These are phyloP conservation scores for Lycaon pictus DNA, from an alignment of 2,113 vertebrate genomes.

Conservation along the genomic window DNA sequence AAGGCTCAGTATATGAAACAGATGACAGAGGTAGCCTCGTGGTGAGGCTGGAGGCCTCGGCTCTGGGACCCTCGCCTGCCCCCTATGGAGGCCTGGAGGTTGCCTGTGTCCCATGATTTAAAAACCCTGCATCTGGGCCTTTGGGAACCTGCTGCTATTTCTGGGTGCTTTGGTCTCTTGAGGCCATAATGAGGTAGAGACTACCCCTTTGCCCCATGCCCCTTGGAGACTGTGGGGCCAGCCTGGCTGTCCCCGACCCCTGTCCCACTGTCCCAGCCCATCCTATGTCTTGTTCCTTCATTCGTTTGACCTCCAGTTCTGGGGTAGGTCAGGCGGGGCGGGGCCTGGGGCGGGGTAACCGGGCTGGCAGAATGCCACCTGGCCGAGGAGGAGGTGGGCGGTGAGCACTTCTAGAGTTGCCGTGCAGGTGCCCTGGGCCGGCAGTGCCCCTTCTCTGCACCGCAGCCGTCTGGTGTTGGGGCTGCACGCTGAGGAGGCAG, in stretches of 20 bases:
- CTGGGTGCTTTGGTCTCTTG: neutral
- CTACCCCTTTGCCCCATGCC: neutral
- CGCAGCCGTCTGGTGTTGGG: accelerated
- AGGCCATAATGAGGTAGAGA: neutral
- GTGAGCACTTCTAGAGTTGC: no score
- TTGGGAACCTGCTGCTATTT: neutral
- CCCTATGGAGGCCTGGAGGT: no score
- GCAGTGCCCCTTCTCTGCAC: accelerated
- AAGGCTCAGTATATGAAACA: neutral
- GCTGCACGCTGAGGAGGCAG: neutral
- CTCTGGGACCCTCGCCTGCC: neutral
- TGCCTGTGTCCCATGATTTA: neutral
- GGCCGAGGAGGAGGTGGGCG: neutral
- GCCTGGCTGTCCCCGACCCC: neutral
- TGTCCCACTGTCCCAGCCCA: neutral
- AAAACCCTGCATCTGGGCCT: neutral
- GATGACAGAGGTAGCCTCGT: neutral
- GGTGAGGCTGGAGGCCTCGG: neutral
- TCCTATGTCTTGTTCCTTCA: neutral
- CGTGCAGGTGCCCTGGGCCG: accelerated
- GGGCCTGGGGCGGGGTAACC: neutral
- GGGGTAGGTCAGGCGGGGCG: neutral
- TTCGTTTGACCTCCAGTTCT: neutral
- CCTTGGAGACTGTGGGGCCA: neutral
- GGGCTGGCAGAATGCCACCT: neutral